Evolutionary conservation across 2,113 vertebrate species (phyloP).

Genomic region (Craseonycteris thonglongyai): DNA sequence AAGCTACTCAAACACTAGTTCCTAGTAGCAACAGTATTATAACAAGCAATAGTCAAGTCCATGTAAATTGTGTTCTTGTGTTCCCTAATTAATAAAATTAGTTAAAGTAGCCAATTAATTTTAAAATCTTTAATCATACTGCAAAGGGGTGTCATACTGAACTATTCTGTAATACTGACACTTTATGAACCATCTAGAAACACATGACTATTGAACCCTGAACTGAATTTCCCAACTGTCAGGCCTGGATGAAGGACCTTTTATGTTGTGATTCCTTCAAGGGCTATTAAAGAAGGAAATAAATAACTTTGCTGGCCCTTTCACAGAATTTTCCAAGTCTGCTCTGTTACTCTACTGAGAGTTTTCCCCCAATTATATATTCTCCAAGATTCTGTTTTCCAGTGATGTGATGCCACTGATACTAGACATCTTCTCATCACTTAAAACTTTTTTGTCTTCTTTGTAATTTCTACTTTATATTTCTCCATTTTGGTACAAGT

Average conservation of each 20-base stretch:
- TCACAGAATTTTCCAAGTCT: not conserved
- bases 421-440: not conserved
- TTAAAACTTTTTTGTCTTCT: not conserved
- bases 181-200: not conserved
- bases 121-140: slow-evolving; percentile 28
- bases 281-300: not conserved
- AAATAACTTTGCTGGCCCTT: not conserved
- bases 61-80: not conserved
- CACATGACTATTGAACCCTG: not conserved
- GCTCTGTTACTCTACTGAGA: not conserved
- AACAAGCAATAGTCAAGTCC: not conserved
- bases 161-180: not conserved
- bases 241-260: not conserved
- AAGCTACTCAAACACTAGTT: not conserved
- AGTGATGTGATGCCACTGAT: not conserved
- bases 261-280: not conserved
- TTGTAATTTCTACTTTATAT: not conserved
- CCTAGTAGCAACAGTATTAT: not conserved
- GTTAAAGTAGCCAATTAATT: not conserved
- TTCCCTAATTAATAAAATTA: slow-evolving; percentile 18
- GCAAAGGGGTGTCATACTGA: not conserved
- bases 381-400: not conserved
- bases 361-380: not conserved
- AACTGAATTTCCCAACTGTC: slow-evolving; percentile 25
- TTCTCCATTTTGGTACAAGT: not conserved